Percentiles rank a stretch among this genome's conserved stretches.
phyloP scores from a whole-genome alignment of 2,888 invertebrate species.

The Tortrix viridana region DNA sequence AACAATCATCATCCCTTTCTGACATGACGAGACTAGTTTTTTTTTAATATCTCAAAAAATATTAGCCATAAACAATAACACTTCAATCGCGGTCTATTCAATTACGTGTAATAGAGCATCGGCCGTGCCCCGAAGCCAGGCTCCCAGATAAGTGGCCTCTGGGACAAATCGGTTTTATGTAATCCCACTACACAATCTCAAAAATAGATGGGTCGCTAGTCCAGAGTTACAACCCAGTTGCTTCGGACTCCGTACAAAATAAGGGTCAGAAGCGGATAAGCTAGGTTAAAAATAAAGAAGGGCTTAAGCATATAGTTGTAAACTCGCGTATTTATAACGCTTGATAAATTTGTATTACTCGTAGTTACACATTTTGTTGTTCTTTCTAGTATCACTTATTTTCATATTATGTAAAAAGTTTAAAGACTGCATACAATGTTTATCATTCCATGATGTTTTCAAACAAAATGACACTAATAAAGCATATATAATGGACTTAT shows the following conservation, averaged over 20 bases:
- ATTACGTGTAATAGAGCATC: conserved; percentile 36
- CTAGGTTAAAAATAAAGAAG: too few relatives aligned
- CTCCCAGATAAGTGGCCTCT: conserved; percentile 37
- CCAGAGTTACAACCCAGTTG: conserved; percentile 13
- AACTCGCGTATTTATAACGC: too few relatives aligned
- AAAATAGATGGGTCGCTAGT: conserved; percentile 39
- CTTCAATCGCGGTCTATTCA: conserved; percentile 34
- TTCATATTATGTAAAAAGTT: too few relatives aligned
- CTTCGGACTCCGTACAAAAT: not conserved
- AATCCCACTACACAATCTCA: conserved; percentile 42
- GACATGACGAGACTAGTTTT: not conserved
- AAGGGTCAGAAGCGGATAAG: not conserved
- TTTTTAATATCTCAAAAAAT: conserved; percentile 22
- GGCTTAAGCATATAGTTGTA: too few relatives aligned
- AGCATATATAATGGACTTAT: too few relatives aligned
- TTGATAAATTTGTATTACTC: too few relatives aligned
- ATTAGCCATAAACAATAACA: conserved; percentile 29
- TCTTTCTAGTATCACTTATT: too few relatives aligned
- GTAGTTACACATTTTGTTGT: too few relatives aligned
- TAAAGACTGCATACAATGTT: too few relatives aligned
- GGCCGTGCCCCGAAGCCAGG: conserved; percentile 25
- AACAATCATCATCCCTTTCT: too few relatives aligned
- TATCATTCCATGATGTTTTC: too few relatives aligned
- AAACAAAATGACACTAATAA: too few relatives aligned
- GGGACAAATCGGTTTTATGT: conserved; percentile 33